A percentile compares a stretch with the other conserved stretches of the same genome.
Conservation (phyloP, 2,888 invertebrate genomes). For the Brenthis hecate region DNA sequence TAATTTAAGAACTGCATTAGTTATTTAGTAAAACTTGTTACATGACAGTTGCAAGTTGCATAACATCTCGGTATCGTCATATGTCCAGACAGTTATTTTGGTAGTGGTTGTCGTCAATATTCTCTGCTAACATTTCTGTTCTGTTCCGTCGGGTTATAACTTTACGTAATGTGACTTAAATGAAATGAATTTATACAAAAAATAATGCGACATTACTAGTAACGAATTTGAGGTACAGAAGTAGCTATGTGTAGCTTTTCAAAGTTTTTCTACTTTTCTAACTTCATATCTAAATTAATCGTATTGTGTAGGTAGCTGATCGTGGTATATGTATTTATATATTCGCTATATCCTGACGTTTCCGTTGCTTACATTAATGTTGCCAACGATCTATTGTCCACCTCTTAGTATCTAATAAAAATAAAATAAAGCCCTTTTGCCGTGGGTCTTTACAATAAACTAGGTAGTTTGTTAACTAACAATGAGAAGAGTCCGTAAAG, state of each 20-base stretch:
- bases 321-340: constrained; percentile 3
- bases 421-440: neutral
- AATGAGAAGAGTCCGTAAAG: too few relatives aligned
- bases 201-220: neutral
- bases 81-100: constrained; percentile 33
- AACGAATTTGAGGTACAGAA: neutral
- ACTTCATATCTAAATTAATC: neutral
- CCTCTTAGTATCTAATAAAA: neutral
- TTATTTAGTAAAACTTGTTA: constrained; percentile 13
- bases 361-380: constrained; percentile 21
- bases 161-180: neutral
- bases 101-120: constrained; percentile 26
- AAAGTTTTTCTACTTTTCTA: neutral
- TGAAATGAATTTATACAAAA: neutral
- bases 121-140: constrained; percentile 25
- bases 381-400: constrained; percentile 26
- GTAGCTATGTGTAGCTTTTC: neutral
- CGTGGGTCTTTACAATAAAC: too few relatives aligned
- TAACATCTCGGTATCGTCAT: constrained; percentile 18
- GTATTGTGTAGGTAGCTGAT: too few relatives aligned
- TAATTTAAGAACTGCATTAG: constrained; percentile 3
- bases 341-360: constrained; percentile 22
- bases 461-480: too few relatives aligned
- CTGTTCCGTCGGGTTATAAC: constrained; percentile 3
- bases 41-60: constrained; percentile 24